phyloP scores from a whole-genome alignment of 2,888 invertebrate genomes.

The Panzeria rudis region DNA sequence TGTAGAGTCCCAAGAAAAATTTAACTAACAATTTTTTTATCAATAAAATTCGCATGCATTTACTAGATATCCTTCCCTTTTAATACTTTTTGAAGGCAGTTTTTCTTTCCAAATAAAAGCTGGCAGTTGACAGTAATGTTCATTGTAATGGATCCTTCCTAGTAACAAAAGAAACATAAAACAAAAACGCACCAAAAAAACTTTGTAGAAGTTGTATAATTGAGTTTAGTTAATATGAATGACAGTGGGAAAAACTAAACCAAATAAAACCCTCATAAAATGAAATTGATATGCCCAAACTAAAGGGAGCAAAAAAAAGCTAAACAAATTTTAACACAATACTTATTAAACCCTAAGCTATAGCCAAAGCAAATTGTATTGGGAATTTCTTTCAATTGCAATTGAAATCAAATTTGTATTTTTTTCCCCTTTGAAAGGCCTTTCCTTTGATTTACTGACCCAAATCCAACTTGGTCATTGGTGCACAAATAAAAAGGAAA shows the following conservation, averaged over 20 bases:
- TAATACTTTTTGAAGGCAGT: neutral
- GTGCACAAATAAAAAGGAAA: neutral
- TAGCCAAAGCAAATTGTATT: neutral
- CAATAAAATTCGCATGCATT: too few species aligned
- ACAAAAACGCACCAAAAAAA: neutral
- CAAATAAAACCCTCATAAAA: conserved; percentile 4
- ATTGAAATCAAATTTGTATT: neutral
- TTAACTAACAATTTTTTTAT: too few species aligned
- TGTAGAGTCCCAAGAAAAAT: too few species aligned
- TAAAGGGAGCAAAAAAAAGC: neutral
- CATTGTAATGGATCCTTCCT: conserved; percentile 34
- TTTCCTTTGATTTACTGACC: neutral
- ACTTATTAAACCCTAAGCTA: neutral
- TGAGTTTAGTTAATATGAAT: conserved; percentile 41
- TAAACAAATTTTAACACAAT: neutral
- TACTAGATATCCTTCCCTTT: neutral
- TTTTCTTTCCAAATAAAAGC: conserved; percentile 2
- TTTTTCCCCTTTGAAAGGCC: neutral
- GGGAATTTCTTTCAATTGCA: neutral
- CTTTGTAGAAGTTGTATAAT: conserved; percentile 40
- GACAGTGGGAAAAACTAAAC: neutral
- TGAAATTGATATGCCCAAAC: neutral
- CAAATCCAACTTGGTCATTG: conserved; percentile 3
- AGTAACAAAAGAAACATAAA: neutral
- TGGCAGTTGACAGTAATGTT: conserved; percentile 49